Evolutionary conservation across 1,140 invertebrate genomes (phyloP), one percentile per base, ranked within the genome.

Genomic region (Macrobrachium rosenbergii): DNA sequence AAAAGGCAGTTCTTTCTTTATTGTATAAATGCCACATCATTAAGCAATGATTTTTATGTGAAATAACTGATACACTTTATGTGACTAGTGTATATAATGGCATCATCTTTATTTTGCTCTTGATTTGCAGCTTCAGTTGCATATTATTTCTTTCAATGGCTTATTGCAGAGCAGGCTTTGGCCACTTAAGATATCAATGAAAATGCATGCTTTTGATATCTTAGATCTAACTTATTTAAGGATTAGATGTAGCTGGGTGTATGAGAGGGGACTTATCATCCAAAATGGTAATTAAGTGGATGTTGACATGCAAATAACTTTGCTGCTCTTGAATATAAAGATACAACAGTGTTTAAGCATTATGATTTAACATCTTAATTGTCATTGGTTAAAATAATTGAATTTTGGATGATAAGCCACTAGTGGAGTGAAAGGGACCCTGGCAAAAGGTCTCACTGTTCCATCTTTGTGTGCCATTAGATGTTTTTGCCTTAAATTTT

Each of bases 381-480:
- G 28, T 37, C 28, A 37, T 37, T 1, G 28, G 28, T 37, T 37
- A 3, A 17, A 37, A 43, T 11, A 43, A 16, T 43, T 23, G 21
- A 23, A 81, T 80, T 59, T 87, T 87, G 84, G 84, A 87, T 87
- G 84, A 81, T 87, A 81, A 87, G 60, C 81, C 81, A 83, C 76
- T 67, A 75, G 45, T 80, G 87, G 83, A 90, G 87, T 83, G 83
- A 86, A 83, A 85, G 83, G 89, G 88, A 87, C 83, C 89, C 87
- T 85, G 89, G 89, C 89, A 90, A 90, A 90, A 90, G 89, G 89
- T 90, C 89, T 90, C 89, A 90, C 89, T 88, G 82, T 89, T 84
- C 67, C 78, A 81, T 89, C 67, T 85, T 87, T 83, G 77, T 88
- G 85, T 88, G 89, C 86, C 86, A 85, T 72, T 85, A 64, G 81